A percentile compares a stretch with the other conserved stretches of the same genome.
These are phyloP conservation scores for Zele albiditarsus DNA, from an alignment of 2,888 invertebrate genomes.

Conservation along the genomic window DNA sequence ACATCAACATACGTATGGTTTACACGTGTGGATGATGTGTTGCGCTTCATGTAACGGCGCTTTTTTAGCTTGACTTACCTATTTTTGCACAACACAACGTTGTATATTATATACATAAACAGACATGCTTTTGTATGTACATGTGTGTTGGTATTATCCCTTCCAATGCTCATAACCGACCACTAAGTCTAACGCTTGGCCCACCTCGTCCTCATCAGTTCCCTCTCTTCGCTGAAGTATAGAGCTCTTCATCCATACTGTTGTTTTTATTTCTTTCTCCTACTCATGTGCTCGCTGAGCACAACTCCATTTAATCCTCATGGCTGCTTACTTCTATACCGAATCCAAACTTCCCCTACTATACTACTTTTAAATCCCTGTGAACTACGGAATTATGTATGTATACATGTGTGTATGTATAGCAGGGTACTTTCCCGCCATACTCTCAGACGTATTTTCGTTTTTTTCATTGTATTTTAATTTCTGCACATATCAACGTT, in stretches of 20 bases:
- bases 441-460: slow-evolving; percentile 9
- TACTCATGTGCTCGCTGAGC: slow-evolving; percentile 15
- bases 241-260: slow-evolving; percentile 6
- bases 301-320: slow-evolving; percentile 15
- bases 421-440: slow-evolving; percentile 31
- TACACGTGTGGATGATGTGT: slow-evolving; percentile 16
- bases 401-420: neutral
- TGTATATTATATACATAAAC: too few relatives aligned
- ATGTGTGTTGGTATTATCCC: neutral
- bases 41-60: slow-evolving; percentile 13
- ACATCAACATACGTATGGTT: neutral
- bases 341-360: neutral
- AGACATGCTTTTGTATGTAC: neutral
- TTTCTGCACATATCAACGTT: neutral
- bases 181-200: neutral
- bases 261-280: slow-evolving; percentile 15
- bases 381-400: too few relatives aligned
- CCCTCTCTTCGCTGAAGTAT: slow-evolving; percentile 23
- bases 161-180: slow-evolving; percentile 13
- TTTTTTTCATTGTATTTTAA: neutral
- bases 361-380: too few relatives aligned
- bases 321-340: neutral
- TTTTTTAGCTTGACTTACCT: slow-evolving; percentile 40
- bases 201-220: neutral
- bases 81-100: slow-evolving; percentile 35